Conservation (phyloP, 53 echinoderm and acorn worm genomes). For the Patiria pectinifera region DNA sequence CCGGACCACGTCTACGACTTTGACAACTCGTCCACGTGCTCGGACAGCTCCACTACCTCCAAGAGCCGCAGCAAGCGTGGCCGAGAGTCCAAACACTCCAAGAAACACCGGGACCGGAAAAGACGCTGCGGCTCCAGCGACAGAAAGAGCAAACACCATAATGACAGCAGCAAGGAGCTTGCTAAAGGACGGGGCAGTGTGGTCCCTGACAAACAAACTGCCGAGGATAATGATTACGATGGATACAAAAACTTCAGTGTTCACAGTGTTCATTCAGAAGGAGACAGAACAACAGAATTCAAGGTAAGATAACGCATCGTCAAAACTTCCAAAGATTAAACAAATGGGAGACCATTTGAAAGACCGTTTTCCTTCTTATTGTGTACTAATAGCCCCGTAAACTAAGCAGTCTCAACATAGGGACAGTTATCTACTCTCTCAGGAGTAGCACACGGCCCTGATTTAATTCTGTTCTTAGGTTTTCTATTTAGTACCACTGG, state of each 20-base stretch:
- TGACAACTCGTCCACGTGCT: constrained; percentile 97
- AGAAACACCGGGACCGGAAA: constrained; percentile 77
- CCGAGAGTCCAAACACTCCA: constrained; percentile 71
- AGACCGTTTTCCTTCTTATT: neutral
- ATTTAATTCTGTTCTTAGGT: too few species aligned
- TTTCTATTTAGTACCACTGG: too few species aligned
- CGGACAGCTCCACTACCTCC: constrained; percentile 90
- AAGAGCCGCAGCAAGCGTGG: constrained; percentile 77
- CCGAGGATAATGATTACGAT: constrained; percentile 50
- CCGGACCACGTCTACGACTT: constrained; percentile 98
- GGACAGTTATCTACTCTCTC: too few species aligned
- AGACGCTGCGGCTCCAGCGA: constrained; percentile 45
- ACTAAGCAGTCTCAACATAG: too few species aligned
- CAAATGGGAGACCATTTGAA: neutral
- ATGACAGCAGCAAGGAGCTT: constrained; percentile 52
- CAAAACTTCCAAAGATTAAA: neutral
- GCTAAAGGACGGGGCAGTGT: constrained; percentile 10
- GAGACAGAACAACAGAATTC: constrained; percentile 38
- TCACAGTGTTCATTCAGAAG: constrained; percentile 15
- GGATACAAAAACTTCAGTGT: constrained; percentile 39
- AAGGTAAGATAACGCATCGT: constrained; percentile 29
- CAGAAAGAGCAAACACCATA: constrained; percentile 69
- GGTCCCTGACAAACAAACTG: constrained; percentile 6
- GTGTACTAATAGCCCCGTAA: too few species aligned
- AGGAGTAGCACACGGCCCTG: too few species aligned